These are phyloP conservation scores for Chorisops tibialis DNA, from an alignment of 2,888 invertebrate species.

Conservation along the genomic window DNA sequence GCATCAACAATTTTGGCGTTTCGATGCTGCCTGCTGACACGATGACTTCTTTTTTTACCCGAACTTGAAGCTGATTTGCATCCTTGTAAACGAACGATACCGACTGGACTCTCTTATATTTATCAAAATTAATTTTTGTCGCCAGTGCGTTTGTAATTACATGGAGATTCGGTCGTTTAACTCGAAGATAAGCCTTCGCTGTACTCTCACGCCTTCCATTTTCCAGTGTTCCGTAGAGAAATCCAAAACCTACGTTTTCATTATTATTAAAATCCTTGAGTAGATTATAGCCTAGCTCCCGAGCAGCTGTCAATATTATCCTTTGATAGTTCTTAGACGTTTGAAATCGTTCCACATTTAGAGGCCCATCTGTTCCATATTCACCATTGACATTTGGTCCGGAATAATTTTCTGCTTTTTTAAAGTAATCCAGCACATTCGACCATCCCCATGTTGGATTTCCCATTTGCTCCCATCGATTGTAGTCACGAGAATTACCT, in stretches of 20 bases:
- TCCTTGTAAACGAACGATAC: constrained; percentile 24
- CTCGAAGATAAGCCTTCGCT: constrained; percentile 66
- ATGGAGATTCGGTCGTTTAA: constrained; percentile 39
- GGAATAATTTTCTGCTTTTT: constrained; percentile 73
- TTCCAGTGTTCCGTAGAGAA: constrained; percentile 67
- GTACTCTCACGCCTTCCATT: constrained; percentile 73
- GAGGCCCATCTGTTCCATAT: constrained; percentile 63
- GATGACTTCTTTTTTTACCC: constrained; percentile 39
- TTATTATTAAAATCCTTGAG: constrained; percentile 70
- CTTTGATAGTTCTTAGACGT: constrained; percentile 61
- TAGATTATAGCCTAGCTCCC: constrained; percentile 59
- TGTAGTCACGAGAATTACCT: too few species aligned
- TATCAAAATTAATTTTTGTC: constrained; percentile 26
- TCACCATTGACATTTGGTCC: constrained; percentile 56
- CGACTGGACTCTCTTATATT: constrained; percentile 1
- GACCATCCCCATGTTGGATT: constrained; percentile 69
- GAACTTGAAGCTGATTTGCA: constrained; percentile 30
- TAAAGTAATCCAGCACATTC: constrained; percentile 70
- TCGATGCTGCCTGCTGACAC: constrained; percentile 42
- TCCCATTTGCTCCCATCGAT: constrained; percentile 70
- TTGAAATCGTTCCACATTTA: constrained; percentile 65
- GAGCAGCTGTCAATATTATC: constrained; percentile 64
- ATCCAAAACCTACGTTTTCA: constrained; percentile 63
- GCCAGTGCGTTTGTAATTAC: constrained; percentile 38
- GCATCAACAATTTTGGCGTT: constrained; percentile 40